A percentile compares a stretch with the other conserved stretches of the same genome.
Conservation (phyloP, 2,797 vertebrate species). For the Poecilia velifera region DNA sequence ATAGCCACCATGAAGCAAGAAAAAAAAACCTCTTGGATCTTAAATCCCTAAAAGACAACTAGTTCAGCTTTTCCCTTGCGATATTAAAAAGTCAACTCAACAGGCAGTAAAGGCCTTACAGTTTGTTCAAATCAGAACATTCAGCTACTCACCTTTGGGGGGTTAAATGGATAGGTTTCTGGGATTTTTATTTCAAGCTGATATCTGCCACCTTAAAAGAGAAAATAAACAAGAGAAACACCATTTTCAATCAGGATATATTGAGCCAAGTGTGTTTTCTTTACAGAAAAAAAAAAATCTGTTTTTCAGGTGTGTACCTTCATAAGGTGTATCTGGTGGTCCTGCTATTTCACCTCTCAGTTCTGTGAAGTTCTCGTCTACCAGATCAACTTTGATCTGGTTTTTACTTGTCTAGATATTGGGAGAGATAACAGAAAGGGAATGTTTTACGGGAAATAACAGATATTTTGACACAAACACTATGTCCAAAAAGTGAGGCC, state of each 20-base stretch:
- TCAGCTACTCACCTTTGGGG: conserved; percentile 89
- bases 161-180: conserved; percentile 99
- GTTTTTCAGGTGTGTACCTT: conserved; percentile 82
- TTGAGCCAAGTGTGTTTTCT: neutral
- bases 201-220: conserved; percentile 90
- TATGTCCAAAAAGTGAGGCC: neutral
- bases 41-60: neutral
- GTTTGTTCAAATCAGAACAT: neutral
- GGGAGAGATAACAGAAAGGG: conserved; percentile 15
- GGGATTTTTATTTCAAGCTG: conserved; percentile 99
- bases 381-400: conserved; percentile 99
- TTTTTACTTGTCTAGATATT: conserved; percentile 96
- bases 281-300: too few relatives aligned
- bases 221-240: neutral
- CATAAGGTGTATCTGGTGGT: conserved; percentile 98
- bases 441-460: neutral
- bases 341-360: conserved; percentile 98
- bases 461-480: neutral
- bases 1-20: neutral
- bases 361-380: conserved; percentile 99
- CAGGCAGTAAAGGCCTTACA: neutral
- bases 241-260: neutral
- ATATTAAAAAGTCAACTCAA: neutral
- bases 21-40: neutral
- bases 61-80: neutral